phyloP scores from a whole-genome alignment of 2,797 vertebrate genomes.

The Smutsia gigantea region DNA sequence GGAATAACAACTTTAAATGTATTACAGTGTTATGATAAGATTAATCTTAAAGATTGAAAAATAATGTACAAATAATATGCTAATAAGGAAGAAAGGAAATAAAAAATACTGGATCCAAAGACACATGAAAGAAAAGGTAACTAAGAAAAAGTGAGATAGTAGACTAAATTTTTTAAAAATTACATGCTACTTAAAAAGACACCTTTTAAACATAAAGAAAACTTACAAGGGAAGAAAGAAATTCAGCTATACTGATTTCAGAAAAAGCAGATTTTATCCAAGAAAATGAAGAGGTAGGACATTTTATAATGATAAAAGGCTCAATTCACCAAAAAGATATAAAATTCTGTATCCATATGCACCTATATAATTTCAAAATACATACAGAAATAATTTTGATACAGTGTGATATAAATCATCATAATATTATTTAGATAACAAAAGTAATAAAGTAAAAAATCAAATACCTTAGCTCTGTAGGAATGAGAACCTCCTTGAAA shows the following conservation, averaged over 20 bases:
- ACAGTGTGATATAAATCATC: background rate
- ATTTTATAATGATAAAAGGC: conserved; percentile 44
- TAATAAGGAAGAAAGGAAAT: conserved; percentile 16
- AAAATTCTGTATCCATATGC: background rate
- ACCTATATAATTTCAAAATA: conserved; percentile 7
- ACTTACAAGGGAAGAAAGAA: background rate
- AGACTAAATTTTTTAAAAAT: background rate
- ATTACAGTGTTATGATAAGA: background rate
- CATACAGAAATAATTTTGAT: conserved; percentile 6
- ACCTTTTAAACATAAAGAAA: background rate
- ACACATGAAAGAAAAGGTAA: background rate
- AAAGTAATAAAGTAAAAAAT: conserved; percentile 37
- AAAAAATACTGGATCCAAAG: conserved; percentile 50
- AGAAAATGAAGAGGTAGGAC: background rate
- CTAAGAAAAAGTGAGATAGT: background rate
- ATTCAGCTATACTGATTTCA: background rate
- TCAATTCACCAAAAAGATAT: background rate
- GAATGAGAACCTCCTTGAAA: conserved; percentile 99
- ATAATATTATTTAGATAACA: conserved; percentile 25
- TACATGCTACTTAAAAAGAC: background rate
- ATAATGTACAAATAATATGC: background rate
- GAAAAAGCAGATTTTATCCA: background rate
- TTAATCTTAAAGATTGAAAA: background rate
- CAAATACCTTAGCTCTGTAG: conserved; percentile 96
- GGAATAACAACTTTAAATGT: background rate